Evolutionary conservation across 2,113 vertebrate species (phyloP).

Genomic region (Hemiscyllium ocellatum): DNA sequence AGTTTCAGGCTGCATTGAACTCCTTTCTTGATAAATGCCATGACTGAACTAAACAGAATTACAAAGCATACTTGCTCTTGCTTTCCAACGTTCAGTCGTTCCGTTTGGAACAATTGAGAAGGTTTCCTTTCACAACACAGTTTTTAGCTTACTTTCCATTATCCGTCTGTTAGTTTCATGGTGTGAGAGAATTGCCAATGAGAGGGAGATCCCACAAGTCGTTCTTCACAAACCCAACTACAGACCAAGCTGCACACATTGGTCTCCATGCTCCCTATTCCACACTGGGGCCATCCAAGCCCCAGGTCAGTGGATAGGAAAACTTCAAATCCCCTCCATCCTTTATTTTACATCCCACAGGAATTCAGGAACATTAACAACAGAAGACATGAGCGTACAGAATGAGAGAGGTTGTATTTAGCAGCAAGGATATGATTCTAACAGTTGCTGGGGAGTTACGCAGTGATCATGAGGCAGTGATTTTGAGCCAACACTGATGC

Average conservation of each 20-base stretch:
- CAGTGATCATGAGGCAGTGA: neutral
- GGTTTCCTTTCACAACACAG: neutral
- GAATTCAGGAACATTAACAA: neutral
- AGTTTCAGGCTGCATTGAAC: neutral
- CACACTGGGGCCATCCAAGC: neutral
- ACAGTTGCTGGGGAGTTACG: neutral
- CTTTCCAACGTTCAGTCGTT: neutral
- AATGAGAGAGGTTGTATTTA: neutral
- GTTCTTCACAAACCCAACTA: neutral
- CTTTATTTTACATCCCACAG: neutral
- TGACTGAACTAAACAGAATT: neutral
- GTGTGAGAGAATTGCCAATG: neutral
- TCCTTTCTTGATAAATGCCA: neutral
- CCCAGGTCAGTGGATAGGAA: neutral
- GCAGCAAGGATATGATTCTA: neutral
- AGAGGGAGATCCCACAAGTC: neutral
- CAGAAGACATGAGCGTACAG: neutral
- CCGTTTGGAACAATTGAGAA: neutral
- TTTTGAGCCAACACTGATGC: neutral
- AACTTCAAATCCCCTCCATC: neutral
- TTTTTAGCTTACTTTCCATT: neutral
- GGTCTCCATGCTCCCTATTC: neutral
- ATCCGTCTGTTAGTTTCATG: neutral
- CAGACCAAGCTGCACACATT: neutral
- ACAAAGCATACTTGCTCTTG: neutral